Evolutionary conservation across 2,888 invertebrate species (phyloP).

Genomic region (Macaria notata): DNA sequence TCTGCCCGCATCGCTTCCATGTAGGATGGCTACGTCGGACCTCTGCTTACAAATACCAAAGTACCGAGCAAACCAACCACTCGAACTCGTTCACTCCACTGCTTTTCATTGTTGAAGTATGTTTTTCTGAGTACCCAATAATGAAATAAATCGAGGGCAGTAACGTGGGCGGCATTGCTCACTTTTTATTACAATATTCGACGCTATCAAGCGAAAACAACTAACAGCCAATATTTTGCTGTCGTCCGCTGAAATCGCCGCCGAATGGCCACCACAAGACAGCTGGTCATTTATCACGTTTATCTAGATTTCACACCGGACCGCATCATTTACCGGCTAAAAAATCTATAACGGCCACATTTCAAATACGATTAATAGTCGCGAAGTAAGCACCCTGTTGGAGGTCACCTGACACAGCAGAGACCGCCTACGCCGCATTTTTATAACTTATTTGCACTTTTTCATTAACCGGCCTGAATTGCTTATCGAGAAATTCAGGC

Average conservation of each 20-base stretch:
- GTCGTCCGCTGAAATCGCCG: constrained; percentile 55
- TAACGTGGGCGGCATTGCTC: neutral
- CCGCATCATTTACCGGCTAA: constrained; percentile 59
- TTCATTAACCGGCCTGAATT: constrained; percentile 27
- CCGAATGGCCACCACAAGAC: constrained; percentile 56
- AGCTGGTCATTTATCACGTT: constrained; percentile 65
- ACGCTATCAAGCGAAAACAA: constrained; percentile 26
- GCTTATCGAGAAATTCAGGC: constrained; percentile 15
- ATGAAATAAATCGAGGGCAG: neutral
- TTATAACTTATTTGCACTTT: constrained; percentile 26
- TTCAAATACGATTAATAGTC: constrained; percentile 51
- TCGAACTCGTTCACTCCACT: too few relatives aligned
- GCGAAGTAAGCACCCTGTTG: constrained; percentile 34
- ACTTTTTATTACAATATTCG: neutral
- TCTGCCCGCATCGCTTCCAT: constrained; percentile 44
- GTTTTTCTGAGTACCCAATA: neutral
- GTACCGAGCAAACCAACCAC: too few relatives aligned
- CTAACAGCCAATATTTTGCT: constrained; percentile 44
- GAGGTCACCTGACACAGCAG: constrained; percentile 6
- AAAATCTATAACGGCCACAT: constrained; percentile 57
- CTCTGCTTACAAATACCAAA: too few relatives aligned
- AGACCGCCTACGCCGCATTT: constrained; percentile 16
- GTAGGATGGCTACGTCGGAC: constrained; percentile 36
- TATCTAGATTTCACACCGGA: constrained; percentile 64
- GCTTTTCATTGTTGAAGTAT: neutral